Evolutionary conservation across 2,888 invertebrate genomes (phyloP), one percentile per base, ranked within the genome.

Genomic region (Drosophila subsilvestris): DNA sequence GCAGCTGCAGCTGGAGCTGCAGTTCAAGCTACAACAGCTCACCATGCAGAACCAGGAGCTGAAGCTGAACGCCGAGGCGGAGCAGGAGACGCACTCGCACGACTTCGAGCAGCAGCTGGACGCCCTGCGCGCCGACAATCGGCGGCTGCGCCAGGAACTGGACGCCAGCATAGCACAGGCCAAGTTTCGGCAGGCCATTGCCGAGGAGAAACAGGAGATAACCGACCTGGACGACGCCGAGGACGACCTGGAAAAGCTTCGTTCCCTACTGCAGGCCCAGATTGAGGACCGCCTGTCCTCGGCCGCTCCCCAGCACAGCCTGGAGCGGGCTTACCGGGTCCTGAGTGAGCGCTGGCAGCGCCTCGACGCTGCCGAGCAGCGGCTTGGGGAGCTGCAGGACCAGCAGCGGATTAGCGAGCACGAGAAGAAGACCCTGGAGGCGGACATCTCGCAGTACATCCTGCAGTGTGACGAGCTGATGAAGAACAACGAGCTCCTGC

Each of bases 401-500:
- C 93, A 92, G 63, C 93, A 94, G 82, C 88, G 93, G 44, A 92
- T 93, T 75, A 91, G 93, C 43, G 93, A 94, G 89, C 93, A 94
- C 76, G 94, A 94, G 74, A 94, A 94, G 73, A 90, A 90, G 59
- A 92, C 92, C 1, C 75, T 92, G 1, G 90, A 91, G 60, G 92
- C 92, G 17, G 92, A 92, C 58, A 91, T 94, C 44, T 92, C 93
- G 49, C 93, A 93, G 76, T 93, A 93, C 49, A 93, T 94, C 74
- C 91, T 93, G 27, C 95, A 95, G 91, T 94, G 94, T 75, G 95
- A 93, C 65, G 95, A 95, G 88, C 93, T 95, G 89, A 94, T 95
- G 91, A 95, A 95, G 89, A 95, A 95, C 89, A 95, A 95, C 84
- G 95, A 95, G 82, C 93, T 95, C 66, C 91, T 95, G n/a, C 93